These are phyloP conservation scores for Tamias sibiricus DNA, from an alignment of 2,113 vertebrate species.

Conservation along the genomic window DNA sequence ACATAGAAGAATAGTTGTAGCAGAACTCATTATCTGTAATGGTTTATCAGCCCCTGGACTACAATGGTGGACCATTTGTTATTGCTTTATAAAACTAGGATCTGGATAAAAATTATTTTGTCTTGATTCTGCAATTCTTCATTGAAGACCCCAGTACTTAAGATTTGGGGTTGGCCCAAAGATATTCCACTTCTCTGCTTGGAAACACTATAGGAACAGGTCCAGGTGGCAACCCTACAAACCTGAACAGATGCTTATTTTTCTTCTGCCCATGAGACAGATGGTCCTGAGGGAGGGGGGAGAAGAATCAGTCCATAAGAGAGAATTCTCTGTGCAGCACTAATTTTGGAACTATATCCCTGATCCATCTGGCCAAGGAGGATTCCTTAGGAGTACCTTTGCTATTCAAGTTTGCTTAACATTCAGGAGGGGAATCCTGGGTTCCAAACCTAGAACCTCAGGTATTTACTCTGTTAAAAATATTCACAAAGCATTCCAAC, in stretches of 20 bases:
- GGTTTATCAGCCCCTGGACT: neutral
- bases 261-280: conserved; percentile 81
- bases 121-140: neutral
- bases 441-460: conserved; percentile 33
- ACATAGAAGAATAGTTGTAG: neutral
- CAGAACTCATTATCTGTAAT: neutral
- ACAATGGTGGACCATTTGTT: neutral
- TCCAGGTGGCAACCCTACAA: conserved; percentile 78
- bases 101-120: conserved; percentile 52
- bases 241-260: conserved; percentile 80
- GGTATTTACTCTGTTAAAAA: conserved; percentile 27
- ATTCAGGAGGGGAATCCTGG: conserved; percentile 67
- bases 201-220: conserved; percentile 68
- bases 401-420: conserved; percentile 52
- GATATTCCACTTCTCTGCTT: conserved; percentile 66
- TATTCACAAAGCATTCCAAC: neutral
- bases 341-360: conserved; percentile 79
- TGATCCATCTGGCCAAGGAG: conserved; percentile 79
- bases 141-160: conserved; percentile 16
- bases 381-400: conserved; percentile 80
- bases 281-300: conserved; percentile 80
- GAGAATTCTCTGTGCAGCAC: conserved; percentile 78
- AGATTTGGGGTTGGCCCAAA: conserved; percentile 54
- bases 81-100: neutral
- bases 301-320: conserved; percentile 78